Evolutionary conservation across 1,140 invertebrate genomes (phyloP), one percentile per base, ranked within the genome.

Genomic region (Zaprionus gabonicus): DNA sequence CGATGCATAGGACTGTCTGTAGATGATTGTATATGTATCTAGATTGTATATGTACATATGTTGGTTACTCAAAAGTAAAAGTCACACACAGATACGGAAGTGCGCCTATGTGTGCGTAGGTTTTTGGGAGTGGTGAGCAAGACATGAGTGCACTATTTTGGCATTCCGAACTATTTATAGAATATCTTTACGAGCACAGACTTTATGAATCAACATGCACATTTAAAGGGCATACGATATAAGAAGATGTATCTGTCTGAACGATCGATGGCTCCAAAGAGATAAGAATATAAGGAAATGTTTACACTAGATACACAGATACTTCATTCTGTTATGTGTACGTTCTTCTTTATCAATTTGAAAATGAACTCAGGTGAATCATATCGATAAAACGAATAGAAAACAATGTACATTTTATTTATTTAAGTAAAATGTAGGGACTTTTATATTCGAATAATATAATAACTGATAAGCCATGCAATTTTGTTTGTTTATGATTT

Each of bases 121-220:
- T 71, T 55, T 79, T 64, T 62, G 71, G 60, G 64, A 80, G 64
- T 71, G 71, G 77, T 70, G 88, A 90, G 76, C 79, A 68, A 67
- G 49, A 46, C 62, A 51, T 49, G 72, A 75, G 49, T 87, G 71
- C 62, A 79, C 71, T 69, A 58, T 75, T 67, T 64, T 38, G 71
- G 75, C 80, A 75, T 68, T 70, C 17, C 25, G 51, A 63, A 62
- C 66, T 87, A 91, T 91, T 91, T 70, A 58, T 91, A 91, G 80
- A 91, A 69, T 38, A 71, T 67, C 60, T 65, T 75, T 71, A 71
- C 58, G 68, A 46, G 64, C 34, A 82, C 81, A 46, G 41, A 77
- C 71, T 88, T 88, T 83, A 91, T 91, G 83, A 87, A 72, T 84
- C 80, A 57, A 76, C 78, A 79, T 79, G 83, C 58, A 64, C 62